Percentiles rank a stretch among this genome's conserved stretches.
phyloP scores from a whole-genome alignment of 1,140 invertebrate genomes.

The Lasaia peninsularis region DNA sequence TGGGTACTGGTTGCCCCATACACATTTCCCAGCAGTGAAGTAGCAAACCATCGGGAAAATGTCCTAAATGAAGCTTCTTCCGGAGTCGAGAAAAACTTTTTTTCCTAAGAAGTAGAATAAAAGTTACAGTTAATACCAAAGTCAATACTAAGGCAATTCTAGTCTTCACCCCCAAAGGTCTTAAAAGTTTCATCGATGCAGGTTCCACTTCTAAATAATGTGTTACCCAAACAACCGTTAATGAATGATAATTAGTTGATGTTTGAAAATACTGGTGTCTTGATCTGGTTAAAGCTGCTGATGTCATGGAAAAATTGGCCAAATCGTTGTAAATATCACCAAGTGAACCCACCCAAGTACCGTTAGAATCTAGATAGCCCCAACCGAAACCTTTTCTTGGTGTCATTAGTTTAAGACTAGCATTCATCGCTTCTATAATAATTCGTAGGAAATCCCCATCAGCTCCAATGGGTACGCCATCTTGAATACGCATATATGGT shows the following conservation, averaged over 20 bases:
- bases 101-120: slow-evolving; percentile 34
- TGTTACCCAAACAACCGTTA: slow-evolving; percentile 46
- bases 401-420: slow-evolving; percentile 42
- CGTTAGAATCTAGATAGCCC: slow-evolving; percentile 47
- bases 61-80: slow-evolving; percentile 9
- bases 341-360: slow-evolving; percentile 54
- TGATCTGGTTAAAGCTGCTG: slow-evolving; percentile 41
- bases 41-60: slow-evolving; percentile 30
- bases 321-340: slow-evolving; percentile 44
- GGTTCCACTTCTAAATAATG: slow-evolving; percentile 38
- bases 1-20: slow-evolving; percentile 48
- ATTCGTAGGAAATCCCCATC: slow-evolving; percentile 51
- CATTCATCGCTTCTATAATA: slow-evolving; percentile 44
- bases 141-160: slow-evolving; percentile 36
- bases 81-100: slow-evolving; percentile 17
- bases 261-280: slow-evolving; percentile 49
- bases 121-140: slow-evolving; percentile 34
- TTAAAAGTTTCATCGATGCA: slow-evolving; percentile 46
- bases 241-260: slow-evolving; percentile 38
- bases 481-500: slow-evolving; percentile 46
- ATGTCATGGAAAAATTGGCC: slow-evolving; percentile 65
- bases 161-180: slow-evolving; percentile 39
- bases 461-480: slow-evolving; percentile 38
- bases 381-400: slow-evolving; percentile 43
- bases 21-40: slow-evolving; percentile 55